Evolutionary conservation across 1,140 invertebrate species (phyloP).

Genomic region (Bombus haemorrhoidalis): DNA sequence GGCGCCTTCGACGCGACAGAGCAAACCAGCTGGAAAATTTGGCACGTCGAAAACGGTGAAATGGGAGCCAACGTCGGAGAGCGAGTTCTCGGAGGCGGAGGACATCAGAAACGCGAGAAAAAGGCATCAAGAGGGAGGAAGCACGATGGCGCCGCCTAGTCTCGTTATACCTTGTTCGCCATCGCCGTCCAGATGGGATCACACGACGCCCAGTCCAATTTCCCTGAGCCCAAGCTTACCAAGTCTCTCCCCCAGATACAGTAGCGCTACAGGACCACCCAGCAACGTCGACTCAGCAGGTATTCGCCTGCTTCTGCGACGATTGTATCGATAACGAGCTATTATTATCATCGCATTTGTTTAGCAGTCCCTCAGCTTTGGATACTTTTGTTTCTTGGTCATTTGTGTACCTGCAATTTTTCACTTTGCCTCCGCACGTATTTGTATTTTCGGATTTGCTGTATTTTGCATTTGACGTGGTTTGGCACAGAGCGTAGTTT

Average conservation of each 20-base stretch:
- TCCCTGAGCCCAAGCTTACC: slow-evolving; percentile 85
- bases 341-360: background rate
- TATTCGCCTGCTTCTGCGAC: slow-evolving; percentile 55
- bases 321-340: background rate
- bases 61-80: slow-evolving; percentile 86
- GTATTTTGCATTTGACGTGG: background rate
- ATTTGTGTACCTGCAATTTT: background rate
- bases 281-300: slow-evolving; percentile 81
- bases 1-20: slow-evolving; percentile 7
- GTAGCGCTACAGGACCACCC: slow-evolving; percentile 76
- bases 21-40: slow-evolving; percentile 76
- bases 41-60: slow-evolving; percentile 82
- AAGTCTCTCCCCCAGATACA: slow-evolving; percentile 82
- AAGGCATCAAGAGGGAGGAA: slow-evolving; percentile 56
- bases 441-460: background rate
- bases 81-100: slow-evolving; percentile 85
- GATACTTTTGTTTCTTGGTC: background rate
- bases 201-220: slow-evolving; percentile 83
- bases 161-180: slow-evolving; percentile 76
- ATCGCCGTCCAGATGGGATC: slow-evolving; percentile 82
- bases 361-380: too few species aligned
- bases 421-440: background rate
- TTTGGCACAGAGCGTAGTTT: too few species aligned
- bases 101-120: slow-evolving; percentile 78
- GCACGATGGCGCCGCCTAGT: slow-evolving; percentile 77